Conservation (phyloP, 2,113 vertebrate genomes). For the Macroglossus sobrinus region DNA sequence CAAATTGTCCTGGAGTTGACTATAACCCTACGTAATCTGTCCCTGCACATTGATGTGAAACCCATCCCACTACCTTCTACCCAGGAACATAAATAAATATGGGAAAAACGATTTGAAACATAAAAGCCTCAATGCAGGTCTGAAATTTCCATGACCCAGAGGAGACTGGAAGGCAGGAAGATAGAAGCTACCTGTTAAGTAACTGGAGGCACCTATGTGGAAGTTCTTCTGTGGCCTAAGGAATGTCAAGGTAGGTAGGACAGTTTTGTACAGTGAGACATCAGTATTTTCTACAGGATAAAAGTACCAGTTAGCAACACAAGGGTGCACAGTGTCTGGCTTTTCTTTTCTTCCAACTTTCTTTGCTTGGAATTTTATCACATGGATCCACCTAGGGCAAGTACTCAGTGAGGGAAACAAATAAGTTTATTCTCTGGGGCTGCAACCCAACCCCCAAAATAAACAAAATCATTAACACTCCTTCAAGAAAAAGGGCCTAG, state of each 20-base stretch:
- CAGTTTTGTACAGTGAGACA: not conserved
- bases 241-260: not conserved
- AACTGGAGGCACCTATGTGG: not conserved
- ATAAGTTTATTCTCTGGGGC: not conserved
- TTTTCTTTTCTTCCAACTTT: not conserved
- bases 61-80: not conserved
- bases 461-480: not conserved
- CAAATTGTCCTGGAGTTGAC: not conserved
- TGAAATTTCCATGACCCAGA: not conserved
- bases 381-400: not conserved
- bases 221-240: not conserved
- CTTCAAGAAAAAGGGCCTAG: not conserved
- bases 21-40: not conserved
- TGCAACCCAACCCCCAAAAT: not conserved
- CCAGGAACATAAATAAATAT: not conserved
- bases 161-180: not conserved
- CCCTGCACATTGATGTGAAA: not conserved
- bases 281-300: not conserved
- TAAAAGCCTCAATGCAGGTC: not conserved
- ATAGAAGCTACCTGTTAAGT: not conserved
- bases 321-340: accelerated
- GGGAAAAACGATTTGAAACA: not conserved
- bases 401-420: not conserved
- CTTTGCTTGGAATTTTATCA: not conserved
- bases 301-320: not conserved